phyloP scores from a whole-genome alignment of 2,888 invertebrate species.

The Ochropacha duplaris region DNA sequence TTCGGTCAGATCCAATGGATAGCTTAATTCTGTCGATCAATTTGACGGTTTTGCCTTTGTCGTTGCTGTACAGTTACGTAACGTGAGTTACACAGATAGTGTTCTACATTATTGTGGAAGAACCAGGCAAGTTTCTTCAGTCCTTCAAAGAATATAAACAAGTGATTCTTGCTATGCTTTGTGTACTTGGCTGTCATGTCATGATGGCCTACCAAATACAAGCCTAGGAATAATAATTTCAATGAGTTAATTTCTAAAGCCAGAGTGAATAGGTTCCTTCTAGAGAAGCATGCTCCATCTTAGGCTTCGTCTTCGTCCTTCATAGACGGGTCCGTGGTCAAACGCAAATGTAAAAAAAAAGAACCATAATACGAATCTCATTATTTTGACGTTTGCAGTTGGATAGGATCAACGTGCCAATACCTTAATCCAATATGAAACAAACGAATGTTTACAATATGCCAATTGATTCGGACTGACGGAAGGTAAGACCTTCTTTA shows the following conservation, averaged over 20 bases:
- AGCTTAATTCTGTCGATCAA: background rate
- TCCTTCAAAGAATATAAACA: too few species aligned
- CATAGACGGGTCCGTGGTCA: too few species aligned
- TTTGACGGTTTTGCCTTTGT: background rate
- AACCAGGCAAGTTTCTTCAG: background rate
- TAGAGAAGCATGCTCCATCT: too few species aligned
- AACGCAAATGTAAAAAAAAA: too few species aligned
- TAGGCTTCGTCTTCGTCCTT: too few species aligned
- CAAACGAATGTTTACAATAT: conserved; percentile 47
- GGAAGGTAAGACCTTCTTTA: conserved; percentile 31
- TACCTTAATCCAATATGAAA: conserved; percentile 13
- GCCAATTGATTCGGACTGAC: conserved; percentile 44
- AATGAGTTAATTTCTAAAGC: background rate
- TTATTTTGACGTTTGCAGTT: background rate
- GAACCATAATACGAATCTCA: background rate
- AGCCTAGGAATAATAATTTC: background rate
- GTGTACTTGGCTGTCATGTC: too few species aligned
- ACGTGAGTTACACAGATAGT: background rate
- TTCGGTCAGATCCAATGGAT: background rate
- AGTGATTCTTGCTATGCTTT: too few species aligned
- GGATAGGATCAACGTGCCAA: background rate
- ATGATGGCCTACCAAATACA: too few species aligned
- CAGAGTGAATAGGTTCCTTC: too few species aligned
- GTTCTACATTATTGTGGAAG: background rate
- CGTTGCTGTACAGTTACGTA: background rate